phyloP scores from a whole-genome alignment of 2,888 invertebrate genomes.

The Seladonia tumulorum region DNA sequence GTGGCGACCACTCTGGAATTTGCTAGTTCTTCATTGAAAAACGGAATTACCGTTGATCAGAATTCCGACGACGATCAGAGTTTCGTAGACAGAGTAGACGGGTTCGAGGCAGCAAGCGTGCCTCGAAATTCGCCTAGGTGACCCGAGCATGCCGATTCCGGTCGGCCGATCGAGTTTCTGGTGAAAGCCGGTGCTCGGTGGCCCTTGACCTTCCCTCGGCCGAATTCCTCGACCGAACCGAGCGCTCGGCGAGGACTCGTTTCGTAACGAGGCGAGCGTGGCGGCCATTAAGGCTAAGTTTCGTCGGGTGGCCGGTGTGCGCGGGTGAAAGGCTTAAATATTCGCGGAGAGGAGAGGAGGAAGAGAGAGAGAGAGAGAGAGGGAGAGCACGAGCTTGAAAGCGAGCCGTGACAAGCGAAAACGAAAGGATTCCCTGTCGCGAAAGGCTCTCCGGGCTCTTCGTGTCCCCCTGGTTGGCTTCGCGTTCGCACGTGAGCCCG shows the following conservation, averaged over 20 bases:
- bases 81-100: neutral
- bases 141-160: constrained; percentile 4
- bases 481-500: constrained; percentile 54
- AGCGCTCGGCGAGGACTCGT: constrained; percentile 56
- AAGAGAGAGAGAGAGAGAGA: neutral
- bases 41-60: too few species aligned
- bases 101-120: neutral
- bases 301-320: constrained; percentile 48
- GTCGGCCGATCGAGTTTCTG: constrained; percentile 63
- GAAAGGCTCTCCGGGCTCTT: neutral
- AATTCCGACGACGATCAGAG: too few species aligned
- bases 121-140: constrained; percentile 24
- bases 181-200: constrained; percentile 72
- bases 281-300: constrained; percentile 69
- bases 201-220: constrained; percentile 83
- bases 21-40: too few species aligned
- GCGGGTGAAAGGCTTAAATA: constrained; percentile 63
- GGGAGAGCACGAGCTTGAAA: constrained; percentile 54
- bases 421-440: constrained; percentile 77
- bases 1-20: too few species aligned
- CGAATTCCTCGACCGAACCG: constrained; percentile 75
- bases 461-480: neutral
- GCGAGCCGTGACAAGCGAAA: constrained; percentile 71
- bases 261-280: constrained; percentile 71
- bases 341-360: constrained; percentile 12